Evolutionary conservation across 2,113 vertebrate genomes (phyloP), one percentile per base, ranked within the genome.

Genomic region (Piprites chloris): DNA sequence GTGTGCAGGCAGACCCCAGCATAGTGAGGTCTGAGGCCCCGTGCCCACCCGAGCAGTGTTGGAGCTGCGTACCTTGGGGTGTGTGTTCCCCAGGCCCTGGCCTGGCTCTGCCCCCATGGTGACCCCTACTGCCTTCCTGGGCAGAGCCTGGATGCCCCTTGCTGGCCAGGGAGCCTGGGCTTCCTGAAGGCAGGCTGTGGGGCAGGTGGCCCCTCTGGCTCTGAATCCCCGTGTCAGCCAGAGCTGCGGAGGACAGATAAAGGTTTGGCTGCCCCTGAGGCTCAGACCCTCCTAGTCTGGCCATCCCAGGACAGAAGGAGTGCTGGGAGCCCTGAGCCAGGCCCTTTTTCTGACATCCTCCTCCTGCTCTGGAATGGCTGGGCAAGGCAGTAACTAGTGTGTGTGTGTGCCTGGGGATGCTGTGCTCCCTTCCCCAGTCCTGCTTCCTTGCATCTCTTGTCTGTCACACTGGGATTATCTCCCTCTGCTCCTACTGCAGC

Each of bases 381-480:
- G 5, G 28, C 3, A 65, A 68, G 55, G 21, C 5, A 35, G 41
- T n/a, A 76, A 81, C 42, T 85, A 59, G 53, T 85, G n/a, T 49
- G 13, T 49, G 22, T 26, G 41, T 42, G 56, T 72, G 68, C 68
- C 37, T 63, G 33, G 33, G 55, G 68, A 81, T 55, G 89, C 65
- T 85, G 47, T 4, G 1, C 33, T 84, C 39, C 35, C 50, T 81
- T 52, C 52, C 53, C 52, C 35, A 32, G 35, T 69, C 37, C 79
- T 23, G 35, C 79, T 92, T 96, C 59, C 85, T 62, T 86, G 53
- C 8, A 3, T 88, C 68, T 92, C 39, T 92, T 92, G 68, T 88
- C 83, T 91, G 85, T 79, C 81, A 83, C 59, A 28, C 47, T 88
- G 93, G 90, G 95, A 94, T 96, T 96, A 96, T 96, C 95, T 96